Evolutionary conservation across 1,140 invertebrate genomes (phyloP).

Genomic region (Aplysia californica): DNA sequence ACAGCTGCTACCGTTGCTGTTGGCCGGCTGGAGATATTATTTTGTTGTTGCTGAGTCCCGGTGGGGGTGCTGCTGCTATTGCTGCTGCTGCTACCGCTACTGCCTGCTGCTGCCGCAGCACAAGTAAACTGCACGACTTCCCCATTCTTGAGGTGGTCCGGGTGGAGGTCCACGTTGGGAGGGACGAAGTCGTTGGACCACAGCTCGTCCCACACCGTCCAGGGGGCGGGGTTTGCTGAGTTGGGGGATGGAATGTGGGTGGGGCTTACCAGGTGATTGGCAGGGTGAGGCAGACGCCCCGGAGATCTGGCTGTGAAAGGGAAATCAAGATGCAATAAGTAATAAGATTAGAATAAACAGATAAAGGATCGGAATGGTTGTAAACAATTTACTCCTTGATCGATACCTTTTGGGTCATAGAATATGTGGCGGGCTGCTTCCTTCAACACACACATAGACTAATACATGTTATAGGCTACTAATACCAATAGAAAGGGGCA

Average conservation of each 20-base stretch:
- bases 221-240: neutral
- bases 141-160: conserved; percentile 38
- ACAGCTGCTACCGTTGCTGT: too few species aligned
- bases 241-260: neutral
- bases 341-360: neutral
- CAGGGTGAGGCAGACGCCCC: conserved; percentile 15
- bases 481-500: too few species aligned
- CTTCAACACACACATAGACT: neutral
- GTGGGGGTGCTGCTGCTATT: too few species aligned
- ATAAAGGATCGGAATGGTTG: neutral
- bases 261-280: neutral
- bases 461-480: too few species aligned
- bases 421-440: neutral
- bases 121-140: conserved; percentile 27
- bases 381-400: neutral
- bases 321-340: too few species aligned
- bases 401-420: neutral
- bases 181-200: conserved; percentile 45
- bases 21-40: too few species aligned
- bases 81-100: too few species aligned
- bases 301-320: neutral
- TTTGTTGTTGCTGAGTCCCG: too few species aligned
- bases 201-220: conserved; percentile 24
- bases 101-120: too few species aligned
- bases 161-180: conserved; percentile 47